A percentile compares a stretch with the other conserved stretches of the same genome.
phyloP scores from a whole-genome alignment of 2,888 invertebrate species.

The Plusia festucae region DNA sequence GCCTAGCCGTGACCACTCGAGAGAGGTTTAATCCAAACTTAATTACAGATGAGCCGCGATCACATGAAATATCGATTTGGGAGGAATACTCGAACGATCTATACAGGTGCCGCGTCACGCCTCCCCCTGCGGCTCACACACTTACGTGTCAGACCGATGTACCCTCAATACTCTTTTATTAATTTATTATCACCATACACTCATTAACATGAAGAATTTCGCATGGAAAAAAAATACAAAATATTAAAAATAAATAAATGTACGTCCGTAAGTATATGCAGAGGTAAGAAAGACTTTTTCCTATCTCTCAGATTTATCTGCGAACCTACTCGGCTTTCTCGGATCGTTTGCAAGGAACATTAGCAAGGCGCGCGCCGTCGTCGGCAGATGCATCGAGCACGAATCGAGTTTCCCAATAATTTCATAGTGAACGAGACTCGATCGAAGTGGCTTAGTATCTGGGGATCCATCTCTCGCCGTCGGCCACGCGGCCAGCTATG shows the following conservation, averaged over 20 bases:
- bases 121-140: slow-evolving; percentile 78
- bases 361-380: slow-evolving; percentile 70
- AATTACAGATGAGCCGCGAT: slow-evolving; percentile 82
- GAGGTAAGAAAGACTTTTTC: slow-evolving; percentile 64
- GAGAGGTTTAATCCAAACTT: slow-evolving; percentile 79
- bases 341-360: slow-evolving; percentile 80
- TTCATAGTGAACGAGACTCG: slow-evolving; percentile 81
- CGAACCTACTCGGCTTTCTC: slow-evolving; percentile 76
- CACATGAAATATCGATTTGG: slow-evolving; percentile 87
- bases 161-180: slow-evolving; percentile 68
- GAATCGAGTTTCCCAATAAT: slow-evolving; percentile 87
- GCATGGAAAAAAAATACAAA: slow-evolving; percentile 35
- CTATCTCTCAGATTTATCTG: slow-evolving; percentile 84
- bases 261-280: slow-evolving; percentile 68
- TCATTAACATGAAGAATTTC: slow-evolving; percentile 62
- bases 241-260: slow-evolving; percentile 50
- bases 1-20: slow-evolving; percentile 80
- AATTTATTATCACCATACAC: slow-evolving; percentile 72
- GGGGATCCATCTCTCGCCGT: slow-evolving; percentile 80
- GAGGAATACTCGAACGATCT: slow-evolving; percentile 78
- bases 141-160: slow-evolving; percentile 65
- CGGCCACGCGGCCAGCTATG: slow-evolving; percentile 79
- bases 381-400: slow-evolving; percentile 85
- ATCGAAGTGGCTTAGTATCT: slow-evolving; percentile 78
- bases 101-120: slow-evolving; percentile 84